Conservation (phyloP, 1,140 invertebrate species). For the Sarcophaga peregrina region DNA sequence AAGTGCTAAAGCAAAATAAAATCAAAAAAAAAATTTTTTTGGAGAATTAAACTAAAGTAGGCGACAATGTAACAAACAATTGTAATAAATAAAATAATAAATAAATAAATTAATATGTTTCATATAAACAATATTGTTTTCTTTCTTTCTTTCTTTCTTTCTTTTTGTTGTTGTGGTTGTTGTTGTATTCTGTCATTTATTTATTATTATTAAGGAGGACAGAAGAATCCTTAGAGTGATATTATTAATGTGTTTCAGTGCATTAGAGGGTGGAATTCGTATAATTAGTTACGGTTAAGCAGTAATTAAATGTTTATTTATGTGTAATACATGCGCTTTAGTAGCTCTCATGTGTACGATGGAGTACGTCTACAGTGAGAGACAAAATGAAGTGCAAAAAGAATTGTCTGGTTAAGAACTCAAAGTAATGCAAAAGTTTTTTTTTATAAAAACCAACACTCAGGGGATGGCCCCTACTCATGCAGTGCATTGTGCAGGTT, state of each 20-base stretch:
- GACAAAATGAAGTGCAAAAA: too few species aligned
- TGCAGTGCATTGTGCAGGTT: too few species aligned
- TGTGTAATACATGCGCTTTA: not conserved
- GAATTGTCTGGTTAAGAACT: too few species aligned
- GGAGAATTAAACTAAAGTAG: conserved; percentile 19
- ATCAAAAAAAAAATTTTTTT: not conserved
- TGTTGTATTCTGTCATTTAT: not conserved
- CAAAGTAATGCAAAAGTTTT: too few species aligned
- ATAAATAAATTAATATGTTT: conserved; percentile 20
- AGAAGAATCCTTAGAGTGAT: not conserved
- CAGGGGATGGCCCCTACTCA: too few species aligned
- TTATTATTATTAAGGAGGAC: not conserved
- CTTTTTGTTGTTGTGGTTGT: too few species aligned
- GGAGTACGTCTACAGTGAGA: too few species aligned
- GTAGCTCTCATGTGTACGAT: too few species aligned
- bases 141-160: too few species aligned
- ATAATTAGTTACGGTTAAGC: conserved; percentile 35
- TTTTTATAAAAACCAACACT: too few species aligned
- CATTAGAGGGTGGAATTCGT: not conserved
- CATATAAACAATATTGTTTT: too few species aligned
- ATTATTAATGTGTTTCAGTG: not conserved
- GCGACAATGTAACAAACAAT: conserved; percentile 26
- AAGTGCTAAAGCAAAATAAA: too few species aligned
- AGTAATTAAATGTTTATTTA: conserved; percentile 2
- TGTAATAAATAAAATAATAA: conserved; percentile 36